These are phyloP conservation scores for Hybos culiciformis DNA, from an alignment of 2,888 invertebrate genomes.

Conservation along the genomic window DNA sequence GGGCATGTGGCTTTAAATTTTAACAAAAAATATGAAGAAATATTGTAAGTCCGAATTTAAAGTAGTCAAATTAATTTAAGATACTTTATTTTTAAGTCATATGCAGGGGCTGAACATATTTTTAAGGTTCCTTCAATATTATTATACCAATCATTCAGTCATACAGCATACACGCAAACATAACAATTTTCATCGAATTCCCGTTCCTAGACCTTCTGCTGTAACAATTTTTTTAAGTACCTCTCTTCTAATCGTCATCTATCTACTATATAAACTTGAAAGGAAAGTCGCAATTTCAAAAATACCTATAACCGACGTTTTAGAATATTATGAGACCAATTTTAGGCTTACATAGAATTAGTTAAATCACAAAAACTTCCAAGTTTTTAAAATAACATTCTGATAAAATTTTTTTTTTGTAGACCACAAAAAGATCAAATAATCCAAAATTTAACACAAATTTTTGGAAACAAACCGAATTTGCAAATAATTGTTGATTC, in stretches of 20 bases:
- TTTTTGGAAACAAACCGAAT: slow-evolving; percentile 76
- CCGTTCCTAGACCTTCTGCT: no score
- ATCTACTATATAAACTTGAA: no score
- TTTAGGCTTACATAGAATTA: neutral
- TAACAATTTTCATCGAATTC: no score
- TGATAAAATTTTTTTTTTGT: slow-evolving; percentile 16
- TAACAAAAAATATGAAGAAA: slow-evolving; percentile 61
- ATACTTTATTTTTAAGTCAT: neutral
- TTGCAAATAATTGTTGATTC: slow-evolving; percentile 64
- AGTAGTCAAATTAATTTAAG: neutral
- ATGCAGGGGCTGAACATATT: no score
- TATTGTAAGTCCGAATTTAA: slow-evolving; percentile 26
- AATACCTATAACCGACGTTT: no score
- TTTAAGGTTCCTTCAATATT: no score
- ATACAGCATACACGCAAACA: no score
- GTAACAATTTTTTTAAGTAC: no score
- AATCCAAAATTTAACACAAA: slow-evolving; percentile 48
- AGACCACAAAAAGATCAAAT: slow-evolving; percentile 58
- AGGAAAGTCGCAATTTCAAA: no score
- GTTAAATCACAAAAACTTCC: slow-evolving; percentile 14
- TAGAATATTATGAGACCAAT: neutral
- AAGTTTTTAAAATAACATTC: neutral
- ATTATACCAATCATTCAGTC: no score
- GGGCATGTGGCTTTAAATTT: slow-evolving; percentile 79
- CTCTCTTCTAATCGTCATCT: no score